Percentiles rank a stretch among this genome's conserved stretches.
Conservation (phyloP, 2,797 vertebrate species). For the Alfaro cultratus region DNA sequence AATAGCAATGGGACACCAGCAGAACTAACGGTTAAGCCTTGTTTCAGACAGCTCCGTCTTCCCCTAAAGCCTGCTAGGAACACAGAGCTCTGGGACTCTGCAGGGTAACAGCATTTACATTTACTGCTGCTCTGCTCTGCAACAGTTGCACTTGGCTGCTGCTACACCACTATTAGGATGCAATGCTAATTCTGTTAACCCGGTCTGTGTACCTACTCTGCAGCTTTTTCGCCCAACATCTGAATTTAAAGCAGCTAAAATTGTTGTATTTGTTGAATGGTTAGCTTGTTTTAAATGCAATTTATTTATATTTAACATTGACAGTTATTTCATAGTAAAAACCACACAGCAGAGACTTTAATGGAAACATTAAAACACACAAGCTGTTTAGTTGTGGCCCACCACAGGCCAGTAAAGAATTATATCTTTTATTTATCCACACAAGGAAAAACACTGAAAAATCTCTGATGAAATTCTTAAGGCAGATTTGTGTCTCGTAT, state of each 20-base stretch:
- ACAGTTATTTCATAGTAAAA: conserved; percentile 55
- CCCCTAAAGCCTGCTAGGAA: conserved; percentile 46
- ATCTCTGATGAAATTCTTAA: neutral
- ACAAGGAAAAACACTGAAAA: neutral
- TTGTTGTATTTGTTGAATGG: conserved; percentile 24
- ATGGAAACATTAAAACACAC: conserved; percentile 22
- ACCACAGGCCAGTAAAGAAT: neutral
- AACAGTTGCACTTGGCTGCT: conserved; percentile 42
- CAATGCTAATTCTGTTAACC: conserved; percentile 66
- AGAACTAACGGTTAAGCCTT: conserved; percentile 37
- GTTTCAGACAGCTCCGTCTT: conserved; percentile 42
- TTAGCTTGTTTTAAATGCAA: conserved; percentile 25
- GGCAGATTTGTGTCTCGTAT: neutral
- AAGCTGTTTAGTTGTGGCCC: neutral
- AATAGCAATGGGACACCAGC: conserved; percentile 42
- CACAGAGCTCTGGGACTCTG: conserved; percentile 41
- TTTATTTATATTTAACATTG: conserved; percentile 42
- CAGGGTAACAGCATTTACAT: conserved; percentile 45
- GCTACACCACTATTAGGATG: conserved; percentile 42
- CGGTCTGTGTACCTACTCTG: conserved; percentile 39
- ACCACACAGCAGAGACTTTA: conserved; percentile 1
- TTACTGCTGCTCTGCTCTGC: conserved; percentile 35
- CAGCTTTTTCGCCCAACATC: conserved; percentile 30
- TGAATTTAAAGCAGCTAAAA: conserved; percentile 41
- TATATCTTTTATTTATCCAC: neutral